Percentiles rank a stretch among this genome's conserved stretches.
These are phyloP conservation scores for Littorina saxatilis DNA, from an alignment of 1,140 invertebrate species.

Conservation along the genomic window DNA sequence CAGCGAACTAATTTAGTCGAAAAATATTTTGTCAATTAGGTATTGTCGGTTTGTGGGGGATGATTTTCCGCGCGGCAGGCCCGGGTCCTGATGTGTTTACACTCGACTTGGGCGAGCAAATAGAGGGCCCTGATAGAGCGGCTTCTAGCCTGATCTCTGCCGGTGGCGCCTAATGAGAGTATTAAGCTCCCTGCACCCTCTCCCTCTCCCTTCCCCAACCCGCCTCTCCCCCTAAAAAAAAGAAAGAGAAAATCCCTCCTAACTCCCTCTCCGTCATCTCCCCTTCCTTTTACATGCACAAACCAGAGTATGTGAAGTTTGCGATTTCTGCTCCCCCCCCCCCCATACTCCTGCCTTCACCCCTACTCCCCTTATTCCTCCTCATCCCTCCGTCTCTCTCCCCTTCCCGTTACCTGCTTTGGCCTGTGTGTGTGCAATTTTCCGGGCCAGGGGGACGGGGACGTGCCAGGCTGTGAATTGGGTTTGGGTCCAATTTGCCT, in stretches of 20 bases:
- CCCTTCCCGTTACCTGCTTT: neutral
- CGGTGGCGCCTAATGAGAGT: slow-evolving; percentile 39
- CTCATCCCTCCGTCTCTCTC: neutral
- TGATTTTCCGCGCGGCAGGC: slow-evolving; percentile 44
- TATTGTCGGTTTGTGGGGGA: slow-evolving; percentile 45
- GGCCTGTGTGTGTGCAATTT: slow-evolving; percentile 19
- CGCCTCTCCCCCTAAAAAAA: no score
- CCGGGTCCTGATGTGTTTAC: slow-evolving; percentile 44
- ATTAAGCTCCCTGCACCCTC: slow-evolving; percentile 16
- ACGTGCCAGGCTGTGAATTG: slow-evolving; percentile 34
- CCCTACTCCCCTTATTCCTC: neutral
- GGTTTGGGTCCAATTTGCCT: slow-evolving; percentile 34
- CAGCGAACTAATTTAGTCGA: slow-evolving; percentile 50
- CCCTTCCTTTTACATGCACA: no score
- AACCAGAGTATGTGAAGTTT: no score
- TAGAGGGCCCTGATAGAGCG: slow-evolving; percentile 36
- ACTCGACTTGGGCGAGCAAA: slow-evolving; percentile 45
- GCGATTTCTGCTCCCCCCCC: no score
- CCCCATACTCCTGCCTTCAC: slow-evolving; percentile 6
- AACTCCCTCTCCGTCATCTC: no score
- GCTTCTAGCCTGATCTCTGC: slow-evolving; percentile 38
- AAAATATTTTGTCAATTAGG: slow-evolving; percentile 55
- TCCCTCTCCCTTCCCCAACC: neutral
- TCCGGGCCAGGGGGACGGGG: slow-evolving; percentile 4
- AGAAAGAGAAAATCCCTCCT: no score